These are phyloP conservation scores for Periplaneta americana DNA, from an alignment of 1,140 invertebrate genomes.

Conservation along the genomic window DNA sequence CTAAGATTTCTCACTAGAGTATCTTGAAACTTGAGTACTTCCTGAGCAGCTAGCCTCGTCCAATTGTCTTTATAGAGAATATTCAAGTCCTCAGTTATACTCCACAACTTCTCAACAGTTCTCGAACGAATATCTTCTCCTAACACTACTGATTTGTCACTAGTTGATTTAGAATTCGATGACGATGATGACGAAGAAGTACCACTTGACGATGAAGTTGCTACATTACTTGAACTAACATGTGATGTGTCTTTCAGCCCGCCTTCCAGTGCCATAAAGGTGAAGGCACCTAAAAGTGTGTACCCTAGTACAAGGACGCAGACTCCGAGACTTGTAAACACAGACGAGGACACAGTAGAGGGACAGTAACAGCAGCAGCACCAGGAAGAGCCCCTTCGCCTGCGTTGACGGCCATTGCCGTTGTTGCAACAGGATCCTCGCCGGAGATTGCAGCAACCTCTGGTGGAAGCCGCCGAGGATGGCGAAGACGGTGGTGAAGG, in stretches of 20 bases:
- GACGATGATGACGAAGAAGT: background rate
- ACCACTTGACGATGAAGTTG: background rate
- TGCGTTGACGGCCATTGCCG: constrained; percentile 11
- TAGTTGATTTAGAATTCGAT: background rate
- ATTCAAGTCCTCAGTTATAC: constrained; percentile 89
- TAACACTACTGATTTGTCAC: constrained; percentile 1
- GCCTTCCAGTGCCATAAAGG: constrained; percentile 85
- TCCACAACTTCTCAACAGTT: constrained; percentile 82
- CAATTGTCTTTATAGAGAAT: constrained; percentile 93
- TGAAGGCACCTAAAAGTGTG: constrained; percentile 84
- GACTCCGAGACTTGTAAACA: constrained; percentile 58
- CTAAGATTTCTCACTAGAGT: constrained; percentile 42
- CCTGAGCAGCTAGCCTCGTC: constrained; percentile 76
- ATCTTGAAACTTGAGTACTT: constrained; percentile 81
- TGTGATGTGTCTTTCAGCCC: constrained; percentile 32
- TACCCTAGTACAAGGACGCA: constrained; percentile 84
- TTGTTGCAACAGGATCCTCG: background rate
- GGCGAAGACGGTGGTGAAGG: constrained; percentile 1
- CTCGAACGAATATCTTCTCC: constrained; percentile 23
- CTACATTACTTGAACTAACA: background rate
- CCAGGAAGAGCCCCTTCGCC: constrained; percentile 31
- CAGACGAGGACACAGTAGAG: constrained; percentile 36
- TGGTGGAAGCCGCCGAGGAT: background rate
- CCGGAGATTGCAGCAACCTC: constrained; percentile 2
- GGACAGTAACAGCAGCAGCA: constrained; percentile 38